Base-by-base conservation (phyloP, 2,888 invertebrate genomes). In the Xestia c-nigrum region DNA sequence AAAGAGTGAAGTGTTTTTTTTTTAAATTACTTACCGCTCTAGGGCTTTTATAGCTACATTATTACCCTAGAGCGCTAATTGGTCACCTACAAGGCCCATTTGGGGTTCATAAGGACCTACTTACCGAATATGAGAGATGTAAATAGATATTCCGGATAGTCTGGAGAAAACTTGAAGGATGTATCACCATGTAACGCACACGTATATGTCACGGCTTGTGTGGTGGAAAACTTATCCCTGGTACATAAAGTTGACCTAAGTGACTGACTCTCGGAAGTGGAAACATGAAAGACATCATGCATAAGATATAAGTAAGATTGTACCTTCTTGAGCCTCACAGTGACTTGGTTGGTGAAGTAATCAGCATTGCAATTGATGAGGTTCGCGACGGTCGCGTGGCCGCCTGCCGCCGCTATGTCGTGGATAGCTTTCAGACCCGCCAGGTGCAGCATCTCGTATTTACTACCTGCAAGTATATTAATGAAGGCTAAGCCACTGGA, bases 281-380 rank as follows among this genome's bases (percentile, higher is more conserved):
- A 21, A 66, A 46, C 16, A 31, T 43, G 9, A 16, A 5, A 31
- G 24, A 7, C 21, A 10, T 0, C 5, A 3, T 16, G 0, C 5
- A 3, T 24, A 43, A 5, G 3, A 16, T n/a, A 24, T 24, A 14
- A 12, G 40, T 21, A 59, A 46, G 55, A 1, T 43, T 21, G 1
- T 90, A 97, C 97, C 94, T 97, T 97, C 77, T 97, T 97, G 2
- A 98, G 95, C 88, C 97, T 96, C 0, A 97, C 92, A 47, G 97
- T 97, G 76, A 98, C 97, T 87, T 98, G 97, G 89, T 97, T 97
- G 0, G 98, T 97, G 90, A 98, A 97, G 91, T 98, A 98, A 92
- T 98, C 98, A 0, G 98, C 97, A 91, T 98, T 98, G 57, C 93
- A 90, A 71, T 97, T 97, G 78, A 98, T 97, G 40, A 98, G 96